Percentiles rank a stretch among this genome's conserved stretches.
These are phyloP conservation scores for Poeciliopsis turneri DNA, from an alignment of 2,797 vertebrate genomes.

Conservation along the genomic window DNA sequence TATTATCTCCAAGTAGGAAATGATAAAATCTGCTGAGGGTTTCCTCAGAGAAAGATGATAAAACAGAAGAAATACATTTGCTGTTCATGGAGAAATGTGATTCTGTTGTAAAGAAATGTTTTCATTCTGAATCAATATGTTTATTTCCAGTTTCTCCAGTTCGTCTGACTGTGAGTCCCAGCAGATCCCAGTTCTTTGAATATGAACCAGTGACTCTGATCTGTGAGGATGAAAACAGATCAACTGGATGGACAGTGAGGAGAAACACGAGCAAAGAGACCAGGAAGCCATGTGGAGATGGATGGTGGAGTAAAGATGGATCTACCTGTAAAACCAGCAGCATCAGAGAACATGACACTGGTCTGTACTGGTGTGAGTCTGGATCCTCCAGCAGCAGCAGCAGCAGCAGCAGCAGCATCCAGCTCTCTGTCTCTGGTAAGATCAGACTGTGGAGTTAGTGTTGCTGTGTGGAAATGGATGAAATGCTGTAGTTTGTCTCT, in stretches of 20 bases:
- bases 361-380: no score
- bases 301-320: background rate
- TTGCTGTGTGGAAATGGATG: no score
- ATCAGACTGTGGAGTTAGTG: no score
- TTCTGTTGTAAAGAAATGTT: background rate
- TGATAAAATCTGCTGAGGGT: no score
- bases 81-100: no score
- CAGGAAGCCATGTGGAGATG: background rate
- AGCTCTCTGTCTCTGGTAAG: no score
- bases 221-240: background rate
- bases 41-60: background rate
- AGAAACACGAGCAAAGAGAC: rapidly evolving
- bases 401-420: no score
- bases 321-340: no score
- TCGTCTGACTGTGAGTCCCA: background rate
- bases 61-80: background rate
- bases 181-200: background rate
- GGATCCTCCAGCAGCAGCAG: no score
- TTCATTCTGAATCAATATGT: background rate
- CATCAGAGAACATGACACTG: rapidly evolving
- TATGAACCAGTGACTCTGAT: background rate
- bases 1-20: no score
- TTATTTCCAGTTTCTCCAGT: background rate
- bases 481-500: no score
- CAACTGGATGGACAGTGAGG: background rate